Evolutionary conservation across 2,888 invertebrate genomes (phyloP).

Genomic region (Dusona sp.): DNA sequence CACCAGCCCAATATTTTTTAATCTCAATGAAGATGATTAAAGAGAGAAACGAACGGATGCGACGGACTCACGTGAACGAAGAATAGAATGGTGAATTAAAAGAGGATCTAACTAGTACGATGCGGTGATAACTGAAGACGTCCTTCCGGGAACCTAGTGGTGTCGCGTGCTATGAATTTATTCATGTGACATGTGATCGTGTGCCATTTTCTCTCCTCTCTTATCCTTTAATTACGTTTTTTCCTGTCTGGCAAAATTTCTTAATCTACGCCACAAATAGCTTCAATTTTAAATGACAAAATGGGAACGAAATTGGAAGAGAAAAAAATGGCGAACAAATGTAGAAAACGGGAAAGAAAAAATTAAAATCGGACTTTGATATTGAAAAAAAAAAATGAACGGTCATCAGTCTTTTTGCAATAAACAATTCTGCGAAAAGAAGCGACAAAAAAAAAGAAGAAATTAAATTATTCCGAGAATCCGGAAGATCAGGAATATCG

Average conservation of each 20-base stretch:
- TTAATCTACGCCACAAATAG: not conserved
- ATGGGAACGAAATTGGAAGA: not conserved
- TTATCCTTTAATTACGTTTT: not conserved
- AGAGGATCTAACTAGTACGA: conserved; percentile 46
- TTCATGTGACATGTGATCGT: conserved; percentile 14
- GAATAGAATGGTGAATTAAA: conserved; percentile 28
- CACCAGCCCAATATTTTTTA: conserved; percentile 16
- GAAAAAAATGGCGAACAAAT: not conserved
- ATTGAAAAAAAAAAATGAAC: not conserved
- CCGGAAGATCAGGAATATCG: conserved; percentile 47
- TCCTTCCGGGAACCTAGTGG: conserved; percentile 41
- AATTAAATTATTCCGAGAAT: conserved; percentile 29
- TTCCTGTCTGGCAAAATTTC: conserved; percentile 7
- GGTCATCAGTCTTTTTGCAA: not conserved
- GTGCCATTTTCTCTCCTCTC: conserved; percentile 17
- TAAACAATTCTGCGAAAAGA: not conserved
- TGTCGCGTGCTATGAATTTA: conserved; percentile 54
- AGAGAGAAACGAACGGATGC: conserved; percentile 31
- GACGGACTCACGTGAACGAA: conserved; percentile 14
- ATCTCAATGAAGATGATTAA: conserved; percentile 24
- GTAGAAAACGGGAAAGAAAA: not conserved
- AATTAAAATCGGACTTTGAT: not conserved
- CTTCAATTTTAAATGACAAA: not conserved
- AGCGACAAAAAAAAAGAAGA: not conserved
- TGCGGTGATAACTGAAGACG: conserved; percentile 52